Conservation (phyloP, 2,888 invertebrate genomes). For the Cryptus armator region DNA sequence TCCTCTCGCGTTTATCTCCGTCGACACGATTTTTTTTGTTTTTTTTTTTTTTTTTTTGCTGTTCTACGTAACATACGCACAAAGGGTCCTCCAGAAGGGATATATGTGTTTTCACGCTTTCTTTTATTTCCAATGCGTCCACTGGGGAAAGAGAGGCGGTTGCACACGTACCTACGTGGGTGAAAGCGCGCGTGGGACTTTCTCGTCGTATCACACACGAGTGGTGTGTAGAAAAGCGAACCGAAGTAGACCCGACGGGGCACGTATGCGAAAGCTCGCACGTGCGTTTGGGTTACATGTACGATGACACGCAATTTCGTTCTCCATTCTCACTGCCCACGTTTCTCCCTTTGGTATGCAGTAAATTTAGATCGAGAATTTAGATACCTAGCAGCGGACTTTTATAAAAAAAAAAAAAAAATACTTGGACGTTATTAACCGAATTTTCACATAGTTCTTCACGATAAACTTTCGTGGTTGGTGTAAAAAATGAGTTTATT, state of each 20-base stretch:
- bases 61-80: not conserved
- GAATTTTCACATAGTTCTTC: not conserved
- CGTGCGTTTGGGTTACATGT: constrained; percentile 8
- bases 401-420: not conserved
- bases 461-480: not conserved
- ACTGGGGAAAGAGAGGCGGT: not conserved
- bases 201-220: constrained; percentile 11
- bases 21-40: not conserved
- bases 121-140: constrained; percentile 31
- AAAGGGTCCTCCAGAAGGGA: not conserved
- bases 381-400: not conserved
- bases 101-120: constrained; percentile 21
- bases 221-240: constrained; percentile 1
- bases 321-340: not conserved
- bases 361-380: not conserved
- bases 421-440: not conserved
- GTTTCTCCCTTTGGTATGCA: not conserved
- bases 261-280: constrained; percentile 24
- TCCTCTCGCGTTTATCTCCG: not conserved
- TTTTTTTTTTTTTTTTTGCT: not conserved
- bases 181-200: constrained; percentile 24
- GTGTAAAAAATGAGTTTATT: too few species aligned
- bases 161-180: not conserved
- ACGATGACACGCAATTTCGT: constrained; percentile 45
- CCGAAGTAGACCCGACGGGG: constrained; percentile 16